Evolutionary conservation across 2,888 invertebrate species (phyloP), one percentile per base, ranked within the genome.

Genomic region (Agrenia bidenticulata): DNA sequence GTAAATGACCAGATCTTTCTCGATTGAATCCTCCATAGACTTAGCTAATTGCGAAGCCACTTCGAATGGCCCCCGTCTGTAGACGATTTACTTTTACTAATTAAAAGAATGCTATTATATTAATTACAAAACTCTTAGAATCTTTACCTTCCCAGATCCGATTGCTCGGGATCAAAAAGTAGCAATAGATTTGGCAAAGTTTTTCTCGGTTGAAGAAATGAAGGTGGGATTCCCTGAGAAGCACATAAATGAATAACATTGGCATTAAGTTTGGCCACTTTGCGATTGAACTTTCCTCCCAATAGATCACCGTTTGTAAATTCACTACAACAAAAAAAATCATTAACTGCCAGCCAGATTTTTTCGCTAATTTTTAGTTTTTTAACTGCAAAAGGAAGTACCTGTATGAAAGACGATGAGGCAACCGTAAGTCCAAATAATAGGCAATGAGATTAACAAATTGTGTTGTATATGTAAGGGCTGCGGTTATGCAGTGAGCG

Each of bases 381-480:
- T 42, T n/a, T 7, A n/a, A 76, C 61, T 32, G 39, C 55, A 1
- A 63, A 27, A 42, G 19, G 45, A 27, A 54, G 21, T 78, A 87
- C 87, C 87, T 86, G 78, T 87, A 88, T 61, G 84, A 82, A 76
- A 88, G 81, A 80, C 87, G 87, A 76, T 88, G 87, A 41, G 94
- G 94, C 78, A 94, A 83, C 72, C 88, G 84, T 61, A 89, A 85
- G 81, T 93, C 90, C 69, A 94, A 83, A 79, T 89, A 89, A 83
- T 88, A 91, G 56, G 93, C 89, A 73, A 94, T 82, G 73, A 93
- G 83, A 78, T 88, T 87, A 53, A 90, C 85, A 75, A 95, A 83
- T 82, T 95, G 95, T 64, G 93, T 88, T 45, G 90, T 88, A 79
- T 93, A 91, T 49, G 89, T 88, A 50, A 95, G 85, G 60, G 91